Base-by-base conservation (phyloP, 2,113 vertebrate species). In the Melospiza georgiana region DNA sequence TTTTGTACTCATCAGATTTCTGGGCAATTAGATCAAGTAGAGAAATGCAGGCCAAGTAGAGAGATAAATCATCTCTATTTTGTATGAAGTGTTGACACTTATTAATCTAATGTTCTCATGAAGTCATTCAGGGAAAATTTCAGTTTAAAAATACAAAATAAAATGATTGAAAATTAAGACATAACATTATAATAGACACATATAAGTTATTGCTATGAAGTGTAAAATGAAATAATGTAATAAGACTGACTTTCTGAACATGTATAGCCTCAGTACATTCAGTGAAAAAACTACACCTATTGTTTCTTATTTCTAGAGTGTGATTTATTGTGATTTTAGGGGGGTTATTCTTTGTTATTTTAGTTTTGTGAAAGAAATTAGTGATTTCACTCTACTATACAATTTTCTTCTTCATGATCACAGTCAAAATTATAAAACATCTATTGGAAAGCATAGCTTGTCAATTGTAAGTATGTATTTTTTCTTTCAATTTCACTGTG, bases 91-190 rank as follows among this genome's bases (percentile, higher is more conserved):
- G 68, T 89, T 96, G 95, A 95, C 74, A 94, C 48, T 90, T 96
- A 96, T 75, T 96, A 90, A 97, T 97, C 97, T 94, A 88, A 93
- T 81, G 31, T 89, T 95, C 86, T 94, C 67, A 57, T 94, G 77
- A 96, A 97, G 43, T 41, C 33, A 96, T 97, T 84, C 30, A 43
- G 52, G 51, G 35, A 97, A 96, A 55, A n/a, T n/a, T n/a, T n/a
- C 63, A 35, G 9, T 92, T 87, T 85, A 83, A 96, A 97, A 95
- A 91, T 73, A 91, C 28, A 84, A 95, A 95, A 96, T 81, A 73
- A 96, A 95, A 83, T 81, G 2, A 48, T 63, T 83, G 84, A 61
- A 97, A 96, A 96, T 96, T 80, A 96, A 96, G 77, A 95, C 51
- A 82, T 57, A 85, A 54, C 65, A 49, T 41, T 54, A 27, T 89